Percentiles rank a stretch among this genome's conserved stretches.
Evolutionary conservation across 2,888 invertebrate genomes (phyloP).

Genomic region (Andrena fulva): DNA sequence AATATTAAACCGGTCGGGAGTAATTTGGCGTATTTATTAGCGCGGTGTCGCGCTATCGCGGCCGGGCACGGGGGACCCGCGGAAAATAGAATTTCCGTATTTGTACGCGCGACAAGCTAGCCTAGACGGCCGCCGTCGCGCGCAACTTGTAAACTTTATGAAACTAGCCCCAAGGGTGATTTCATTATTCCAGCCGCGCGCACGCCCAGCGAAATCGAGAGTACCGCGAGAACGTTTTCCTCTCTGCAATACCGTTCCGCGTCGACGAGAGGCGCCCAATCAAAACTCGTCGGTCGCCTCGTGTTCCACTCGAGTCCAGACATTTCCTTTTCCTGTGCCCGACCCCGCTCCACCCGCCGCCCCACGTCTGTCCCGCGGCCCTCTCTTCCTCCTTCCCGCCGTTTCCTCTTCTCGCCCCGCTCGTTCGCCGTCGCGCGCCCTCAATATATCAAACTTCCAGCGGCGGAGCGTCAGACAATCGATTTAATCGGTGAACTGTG

Average conservation of each 20-base stretch:
- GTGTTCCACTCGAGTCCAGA: conserved; percentile 51
- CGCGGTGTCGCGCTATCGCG: conserved; percentile 32
- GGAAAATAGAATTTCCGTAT: conserved; percentile 63
- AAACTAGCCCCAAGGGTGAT: conserved; percentile 65
- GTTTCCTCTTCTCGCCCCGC: background rate
- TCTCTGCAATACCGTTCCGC: conserved; percentile 22
- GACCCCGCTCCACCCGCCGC: background rate
- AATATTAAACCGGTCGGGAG: conserved; percentile 43
- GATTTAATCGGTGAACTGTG: conserved; percentile 77
- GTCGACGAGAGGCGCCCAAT: conserved; percentile 47
- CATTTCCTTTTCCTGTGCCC: conserved; percentile 37
- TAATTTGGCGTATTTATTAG: conserved; percentile 57
- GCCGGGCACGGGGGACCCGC: conserved; percentile 12
- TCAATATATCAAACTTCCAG: conserved; percentile 73
- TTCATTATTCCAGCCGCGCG: conserved; percentile 63
- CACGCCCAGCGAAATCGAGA: conserved; percentile 56
- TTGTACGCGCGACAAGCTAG: conserved; percentile 19
- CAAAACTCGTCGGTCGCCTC: conserved; percentile 52
- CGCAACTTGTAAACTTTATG: conserved; percentile 63
- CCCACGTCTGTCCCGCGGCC: background rate
- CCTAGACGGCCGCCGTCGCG: background rate
- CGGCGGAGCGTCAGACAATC: conserved; percentile 75
- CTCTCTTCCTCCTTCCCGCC: background rate
- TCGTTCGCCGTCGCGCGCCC: conserved; percentile 20
- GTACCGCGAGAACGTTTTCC: conserved; percentile 50